Evolutionary conservation across 2,113 vertebrate genomes (phyloP), one percentile per base, ranked within the genome.

Genomic region (Athene noctua): DNA sequence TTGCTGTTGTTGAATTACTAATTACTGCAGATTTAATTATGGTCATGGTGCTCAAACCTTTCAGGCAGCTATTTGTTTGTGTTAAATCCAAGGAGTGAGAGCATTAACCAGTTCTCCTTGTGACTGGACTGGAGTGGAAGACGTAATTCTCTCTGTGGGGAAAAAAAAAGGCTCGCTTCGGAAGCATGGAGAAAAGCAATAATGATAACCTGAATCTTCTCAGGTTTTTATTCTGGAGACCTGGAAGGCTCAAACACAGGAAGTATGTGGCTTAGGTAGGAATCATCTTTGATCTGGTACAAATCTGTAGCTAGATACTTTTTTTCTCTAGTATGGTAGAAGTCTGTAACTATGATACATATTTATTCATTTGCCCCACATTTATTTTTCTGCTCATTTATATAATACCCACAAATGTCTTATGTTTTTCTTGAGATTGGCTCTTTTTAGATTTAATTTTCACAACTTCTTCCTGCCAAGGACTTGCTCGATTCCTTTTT

Each of bases 21-120:
- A 94, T 92, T 91, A 80, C 61, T 79, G 63, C 77, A 94, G 94
- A 92, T 97, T 93, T 94, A 93, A 96, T 96, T 94, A 94, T 62
- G 57, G 91, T 88, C 88, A 95, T 0, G 8, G 72, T 70, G 57
- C 49, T 97, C 92, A 87, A 89, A 91, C 83, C 54, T 94, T 95
- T 91, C 46, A 91, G 83, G 83, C 65, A 91, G 88, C 61, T 87
- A 57, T 92, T 95, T 92, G 86, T 87, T 90, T 92, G 49, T 81
- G 61, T 86, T 94, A 95, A 95, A 89, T 89, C 65, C 58, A 61
- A 68, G 29, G 55, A 96, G 26, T 27, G 68, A 87, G 38, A 94
- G 36, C n/a, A 75, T 81, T 91, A 95, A 95, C 85, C 66, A 87
- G 2, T 95, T 94, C 89, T 83, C 44, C 67, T 95, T 54, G 38